phyloP scores from a whole-genome alignment of 2,888 invertebrate species.

The Dione juno region DNA sequence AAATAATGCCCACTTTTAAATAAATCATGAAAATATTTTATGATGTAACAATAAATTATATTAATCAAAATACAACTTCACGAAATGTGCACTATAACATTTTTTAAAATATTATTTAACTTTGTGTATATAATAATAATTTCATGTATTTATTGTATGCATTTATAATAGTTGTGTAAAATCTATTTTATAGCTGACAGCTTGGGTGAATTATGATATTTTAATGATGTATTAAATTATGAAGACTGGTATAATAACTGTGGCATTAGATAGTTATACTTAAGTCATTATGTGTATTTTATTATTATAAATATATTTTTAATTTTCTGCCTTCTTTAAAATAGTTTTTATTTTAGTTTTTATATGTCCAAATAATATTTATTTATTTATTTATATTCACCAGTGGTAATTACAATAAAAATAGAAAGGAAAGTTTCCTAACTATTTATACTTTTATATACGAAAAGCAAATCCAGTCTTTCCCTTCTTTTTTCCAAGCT shows the following conservation, averaged over 20 bases:
- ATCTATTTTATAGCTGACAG: background rate
- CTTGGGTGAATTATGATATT: background rate
- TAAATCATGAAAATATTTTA: no score
- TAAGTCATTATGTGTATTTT: background rate
- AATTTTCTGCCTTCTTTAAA: background rate
- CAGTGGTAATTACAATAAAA: no score
- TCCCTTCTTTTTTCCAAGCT: no score
- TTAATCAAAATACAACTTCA: no score
- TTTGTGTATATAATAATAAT: background rate
- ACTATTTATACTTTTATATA: no score
- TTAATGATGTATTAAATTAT: conserved; percentile 12
- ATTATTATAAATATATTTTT: background rate
- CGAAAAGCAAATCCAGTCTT: no score
- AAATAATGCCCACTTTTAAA: no score
- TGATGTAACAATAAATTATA: no score
- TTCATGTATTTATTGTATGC: background rate
- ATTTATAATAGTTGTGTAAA: background rate
- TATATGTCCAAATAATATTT: background rate
- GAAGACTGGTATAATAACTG: background rate
- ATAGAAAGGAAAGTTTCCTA: no score
- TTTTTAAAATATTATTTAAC: background rate
- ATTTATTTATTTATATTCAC: background rate
- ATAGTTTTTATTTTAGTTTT: background rate
- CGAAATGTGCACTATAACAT: no score
- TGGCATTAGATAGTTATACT: background rate